Conservation (phyloP, 2,113 vertebrate genomes). For the Phalacrocorax pelagicus region DNA sequence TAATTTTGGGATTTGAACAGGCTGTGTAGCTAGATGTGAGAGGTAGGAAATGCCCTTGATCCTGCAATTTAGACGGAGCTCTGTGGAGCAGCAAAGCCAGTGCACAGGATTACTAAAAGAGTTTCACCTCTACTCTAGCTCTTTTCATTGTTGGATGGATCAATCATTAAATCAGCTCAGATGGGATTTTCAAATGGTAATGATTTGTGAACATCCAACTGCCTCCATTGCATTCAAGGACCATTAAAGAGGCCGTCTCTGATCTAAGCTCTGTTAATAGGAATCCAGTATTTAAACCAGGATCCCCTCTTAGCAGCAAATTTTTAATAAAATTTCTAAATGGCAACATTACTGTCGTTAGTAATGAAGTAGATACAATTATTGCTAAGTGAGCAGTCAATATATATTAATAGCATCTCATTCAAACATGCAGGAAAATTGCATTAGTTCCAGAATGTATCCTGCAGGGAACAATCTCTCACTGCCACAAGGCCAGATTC, state of each 20-base stretch:
- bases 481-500: background rate
- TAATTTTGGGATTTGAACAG: background rate
- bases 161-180: background rate
- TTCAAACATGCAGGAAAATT: constrained; percentile 35
- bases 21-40: background rate
- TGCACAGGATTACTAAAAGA: background rate
- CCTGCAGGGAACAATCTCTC: constrained; percentile 25
- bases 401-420: constrained; percentile 34
- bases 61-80: background rate
- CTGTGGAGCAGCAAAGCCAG: background rate
- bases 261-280: background rate
- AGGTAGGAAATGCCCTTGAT: background rate
- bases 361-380: constrained; percentile 51
- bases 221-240: background rate
- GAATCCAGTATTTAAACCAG: background rate
- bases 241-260: background rate
- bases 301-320: background rate
- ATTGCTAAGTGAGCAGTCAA: constrained; percentile 31
- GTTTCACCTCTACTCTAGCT: background rate
- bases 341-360: background rate
- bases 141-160: background rate
- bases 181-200: background rate
- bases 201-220: background rate
- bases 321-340: constrained; percentile 39
- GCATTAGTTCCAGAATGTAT: constrained; percentile 1